Base-by-base conservation (phyloP, 2,888 invertebrate genomes). In the Hymenopus coronatus region DNA sequence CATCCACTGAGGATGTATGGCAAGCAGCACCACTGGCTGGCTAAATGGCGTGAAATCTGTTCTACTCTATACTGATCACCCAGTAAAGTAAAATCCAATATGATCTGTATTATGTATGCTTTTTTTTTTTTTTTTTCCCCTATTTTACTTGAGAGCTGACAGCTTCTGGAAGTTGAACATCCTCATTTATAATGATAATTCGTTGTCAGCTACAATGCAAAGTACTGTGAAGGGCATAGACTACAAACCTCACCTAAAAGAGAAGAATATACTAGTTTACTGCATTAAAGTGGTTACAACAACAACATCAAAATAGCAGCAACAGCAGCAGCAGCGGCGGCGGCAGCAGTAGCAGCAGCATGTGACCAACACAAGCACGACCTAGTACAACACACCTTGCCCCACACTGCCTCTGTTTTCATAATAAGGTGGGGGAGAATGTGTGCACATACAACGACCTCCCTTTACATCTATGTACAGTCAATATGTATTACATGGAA, bases 221-320 rank as follows among this genome's bases (percentile, higher is more conserved):
- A 82, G 25, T 82, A 82, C n/a, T 33, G 82, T 82, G 87, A n/a
- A 87, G 87, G 87, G 82, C 81, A 87, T 40, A 87, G 82, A 82
- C 87, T 87, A 87, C 87, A 82, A 87, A 87, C 87, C 82, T 87
- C 87, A 87, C 87, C 87, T 87, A 87, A 87, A 87, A 87, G 70
- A 87, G 87, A 87, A 82, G 33, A 33, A 87, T 82, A 87, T 87
- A 82, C 87, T 82, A 87, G 40, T 87, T 82, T 87, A 87, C 87
- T 87, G 86, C 82, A 87, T 87, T 82, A 87, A 12, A 82, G 54
- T 70, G 54, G 54, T 70, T 70, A 70, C 33, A 84, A 54, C 85
- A 85, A 25, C 87, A 87, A 82, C 82, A 87, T 82, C 82, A 87
- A 33, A 30, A 87, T 82, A 87, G 87, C 87, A 87, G 87, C 82